Evolutionary conservation across 1,140 invertebrate species (phyloP).

Genomic region (Ruditapes philippinarum): DNA sequence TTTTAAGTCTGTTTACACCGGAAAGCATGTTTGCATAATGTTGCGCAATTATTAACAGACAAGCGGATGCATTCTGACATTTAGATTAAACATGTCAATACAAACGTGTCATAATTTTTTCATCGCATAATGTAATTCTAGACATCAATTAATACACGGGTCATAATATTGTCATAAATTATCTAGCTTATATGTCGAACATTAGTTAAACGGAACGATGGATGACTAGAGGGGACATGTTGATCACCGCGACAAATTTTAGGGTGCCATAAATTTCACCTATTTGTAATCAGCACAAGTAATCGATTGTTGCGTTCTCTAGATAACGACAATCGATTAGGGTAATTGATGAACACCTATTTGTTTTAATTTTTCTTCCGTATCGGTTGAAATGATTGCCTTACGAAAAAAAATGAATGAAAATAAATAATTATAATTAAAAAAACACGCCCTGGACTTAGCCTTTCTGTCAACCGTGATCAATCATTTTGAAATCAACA

Average conservation of each 20-base stretch:
- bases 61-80: conserved; percentile 5
- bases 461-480: too few species aligned
- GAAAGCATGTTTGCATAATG: too few species aligned
- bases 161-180: conserved; percentile 17
- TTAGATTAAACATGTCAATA: conserved; percentile 1
- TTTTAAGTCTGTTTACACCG: too few species aligned
- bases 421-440: too few species aligned
- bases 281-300: not conserved
- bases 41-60: not conserved
- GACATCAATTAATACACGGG: not conserved
- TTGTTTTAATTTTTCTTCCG: too few species aligned
- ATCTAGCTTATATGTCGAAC: not conserved
- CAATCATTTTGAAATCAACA: too few species aligned
- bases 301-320: not conserved
- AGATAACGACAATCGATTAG: too few species aligned
- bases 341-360: too few species aligned
- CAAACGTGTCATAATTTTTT: not conserved
- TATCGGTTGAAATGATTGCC: too few species aligned
- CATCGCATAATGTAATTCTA: not conserved
- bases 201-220: not conserved
- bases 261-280: conserved; percentile 18
- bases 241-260: not conserved
- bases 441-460: too few species aligned
- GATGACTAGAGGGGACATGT: not conserved
- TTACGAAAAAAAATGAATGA: too few species aligned